phyloP scores from a whole-genome alignment of 1,140 invertebrate species.

The Adoxophyes honmai region DNA sequence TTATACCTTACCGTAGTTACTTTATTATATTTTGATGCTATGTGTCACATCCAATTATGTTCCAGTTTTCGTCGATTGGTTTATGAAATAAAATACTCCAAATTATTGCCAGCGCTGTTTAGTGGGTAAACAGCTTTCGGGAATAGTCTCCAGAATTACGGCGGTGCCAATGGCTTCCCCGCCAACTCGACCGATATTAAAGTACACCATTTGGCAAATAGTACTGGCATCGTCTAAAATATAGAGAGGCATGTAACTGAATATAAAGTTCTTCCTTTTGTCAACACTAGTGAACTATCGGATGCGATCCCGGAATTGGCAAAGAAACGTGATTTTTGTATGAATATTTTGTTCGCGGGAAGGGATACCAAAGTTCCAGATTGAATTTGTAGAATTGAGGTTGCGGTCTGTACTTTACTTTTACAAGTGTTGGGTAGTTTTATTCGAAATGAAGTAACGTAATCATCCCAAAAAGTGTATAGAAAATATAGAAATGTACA shows the following conservation, averaged over 20 bases:
- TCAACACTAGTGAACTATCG: constrained; percentile 37
- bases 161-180: constrained; percentile 41
- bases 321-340: constrained; percentile 49
- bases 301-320: constrained; percentile 39
- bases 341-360: constrained; percentile 44
- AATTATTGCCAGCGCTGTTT: not conserved
- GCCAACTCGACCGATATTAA: constrained; percentile 58
- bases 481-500: no score
- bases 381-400: constrained; percentile 45
- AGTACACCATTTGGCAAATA: constrained; percentile 65
- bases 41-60: no score
- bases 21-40: no score
- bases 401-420: constrained; percentile 26
- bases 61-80: no score
- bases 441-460: no score
- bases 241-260: constrained; percentile 43
- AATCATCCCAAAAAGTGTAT: no score
- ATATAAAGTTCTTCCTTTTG: constrained; percentile 52
- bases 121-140: not conserved
- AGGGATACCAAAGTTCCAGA: constrained; percentile 31
- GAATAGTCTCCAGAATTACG: constrained; percentile 29
- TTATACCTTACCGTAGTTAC: no score
- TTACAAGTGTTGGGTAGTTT: constrained; percentile 18
- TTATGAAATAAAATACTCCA: no score
- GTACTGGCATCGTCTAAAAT: constrained; percentile 33